Base-by-base conservation (phyloP, 2,113 vertebrate species). In the Phrynosoma blainvillii region DNA sequence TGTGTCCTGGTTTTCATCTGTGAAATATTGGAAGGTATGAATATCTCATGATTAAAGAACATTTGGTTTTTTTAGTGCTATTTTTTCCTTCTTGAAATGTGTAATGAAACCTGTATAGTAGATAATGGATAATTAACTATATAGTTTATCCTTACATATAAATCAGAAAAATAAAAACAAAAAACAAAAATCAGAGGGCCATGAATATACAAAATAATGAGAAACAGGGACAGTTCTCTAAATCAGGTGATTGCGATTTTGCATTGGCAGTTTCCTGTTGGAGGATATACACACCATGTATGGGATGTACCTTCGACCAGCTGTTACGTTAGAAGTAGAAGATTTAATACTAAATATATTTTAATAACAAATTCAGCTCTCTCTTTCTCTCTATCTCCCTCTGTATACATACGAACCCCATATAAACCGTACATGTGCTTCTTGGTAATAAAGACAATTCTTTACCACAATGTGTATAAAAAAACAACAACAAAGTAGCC, bases 391-490 rank as follows among this genome's bases (percentile, higher is more conserved):
- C 36, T 36, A n/a, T n/a, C 36, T 36, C 66, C 6, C 66, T 10
- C 70, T 76, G 68, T 4, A 52, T 30, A n/a, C 32, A 40, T 85
- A 25, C 73, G 36, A 36, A 36, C 86, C 89, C 71, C 65, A 70
- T 82, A 88, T 52, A 32, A 62, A 66, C 0, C 5, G 7, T 70
- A 11, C 68, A 3, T 75, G 90, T 93, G 9, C 30, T 84, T 93
- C 88, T 88, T 54, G 27, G 7, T 73, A 52, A 52, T 32, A 86
- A 90, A 84, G 13, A 0, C 52, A 87, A 84, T 2, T 68, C 56
- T 86, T 62, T 68, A 74, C 2, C 54, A n/a, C 23, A 84, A 80
- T 7, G 0, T 47, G 70, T 66, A 18, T 81, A 82, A 80, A 21
- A 80, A 21, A 87, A 86, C n/a, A 82, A 20, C 3, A 1, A 0